Evolutionary conservation across 2,797 vertebrate species (phyloP).

Genomic region (Erpetoichthys calabaricus): DNA sequence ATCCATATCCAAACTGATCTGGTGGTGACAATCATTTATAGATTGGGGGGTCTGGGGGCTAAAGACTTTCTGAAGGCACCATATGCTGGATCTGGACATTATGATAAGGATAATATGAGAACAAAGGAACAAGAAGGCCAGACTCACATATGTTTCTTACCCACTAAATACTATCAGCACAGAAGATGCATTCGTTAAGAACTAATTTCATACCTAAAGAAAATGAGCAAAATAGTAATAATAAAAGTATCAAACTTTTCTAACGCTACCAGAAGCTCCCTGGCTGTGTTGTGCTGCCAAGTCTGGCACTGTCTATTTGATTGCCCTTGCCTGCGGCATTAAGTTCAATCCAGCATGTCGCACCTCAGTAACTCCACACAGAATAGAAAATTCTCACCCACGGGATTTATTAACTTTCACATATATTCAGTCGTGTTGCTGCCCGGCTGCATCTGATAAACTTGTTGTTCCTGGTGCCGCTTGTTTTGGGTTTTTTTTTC

Average conservation of each 20-base stretch:
- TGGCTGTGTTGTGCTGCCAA: slow-evolving; percentile 49
- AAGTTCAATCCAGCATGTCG: slow-evolving; percentile 64
- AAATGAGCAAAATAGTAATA: no score
- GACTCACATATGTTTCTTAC: no score
- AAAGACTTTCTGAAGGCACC: no score
- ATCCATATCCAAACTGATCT: no score
- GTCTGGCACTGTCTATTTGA: slow-evolving; percentile 65
- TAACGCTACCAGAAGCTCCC: slow-evolving; percentile 46
- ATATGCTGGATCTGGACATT: no score
- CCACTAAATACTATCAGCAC: no score
- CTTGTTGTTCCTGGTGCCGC: slow-evolving; percentile 51
- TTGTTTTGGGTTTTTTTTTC: slow-evolving; percentile 35
- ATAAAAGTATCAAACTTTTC: slow-evolving; percentile 34
- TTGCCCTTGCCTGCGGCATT: slow-evolving; percentile 67
- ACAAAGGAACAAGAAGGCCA: no score
- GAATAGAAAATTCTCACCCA: slow-evolving; percentile 64
- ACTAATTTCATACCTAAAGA: background rate
- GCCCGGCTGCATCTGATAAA: slow-evolving; percentile 73
- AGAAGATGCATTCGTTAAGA: no score
- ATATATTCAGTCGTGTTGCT: slow-evolving; percentile 70
- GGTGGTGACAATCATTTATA: no score
- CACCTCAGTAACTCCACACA: slow-evolving; percentile 67
- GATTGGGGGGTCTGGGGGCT: no score
- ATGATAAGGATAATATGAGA: no score
- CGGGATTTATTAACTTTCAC: slow-evolving; percentile 80